Base-by-base conservation (phyloP, 2,888 invertebrate species). In the Stramonita haemastoma region DNA sequence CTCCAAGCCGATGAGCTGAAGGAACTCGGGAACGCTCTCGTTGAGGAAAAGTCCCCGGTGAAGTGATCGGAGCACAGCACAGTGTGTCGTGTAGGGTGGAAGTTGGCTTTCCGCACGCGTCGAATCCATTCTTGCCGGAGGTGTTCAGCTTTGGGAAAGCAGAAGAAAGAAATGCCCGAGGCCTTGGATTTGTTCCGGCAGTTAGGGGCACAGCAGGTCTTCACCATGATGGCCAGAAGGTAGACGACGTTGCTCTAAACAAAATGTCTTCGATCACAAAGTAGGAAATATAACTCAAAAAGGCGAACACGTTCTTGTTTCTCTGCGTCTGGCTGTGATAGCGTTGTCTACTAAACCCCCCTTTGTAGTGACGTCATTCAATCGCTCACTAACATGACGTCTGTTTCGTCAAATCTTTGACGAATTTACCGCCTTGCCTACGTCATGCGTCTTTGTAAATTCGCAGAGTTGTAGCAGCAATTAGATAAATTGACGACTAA, bases 51-150 rank as follows among this genome's bases (percentile, higher is more conserved):
- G 87, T 73, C 73, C 73, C 73, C 46, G n/a, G n/a, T n/a, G 73
- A 87, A 87, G 29, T 87, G 87, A 15, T 87, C 73, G 15, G 87
- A 87, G 73, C 87, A 87, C n/a, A 87, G 56, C n/a, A 87, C 87
- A 8, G 87, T 87, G 34, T 87, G 87, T 17, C 87, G 36, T 2
- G 87, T 87, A 0, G 87, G 87, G 13, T 87, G 73, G 46, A 87
- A 87, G 46, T 87, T 87, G 73, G 36, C 87, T 66, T 87, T 87
- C 26, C 46, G 36, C 32, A 87, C 73, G 36, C 87, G 87, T 1
- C 87, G 87, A n/a, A 87, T 87, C 87, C 87, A 87, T 56, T 87
- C 87, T 22, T 66, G 29, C 26, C 87, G 29, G 46, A 46, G 26
- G 6, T 36, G 19, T 5, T 36, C 73, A 73, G 26, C 11, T 73